Evolutionary conservation across 2,888 invertebrate species (phyloP).

Genomic region (Sminthurides aquaticus): DNA sequence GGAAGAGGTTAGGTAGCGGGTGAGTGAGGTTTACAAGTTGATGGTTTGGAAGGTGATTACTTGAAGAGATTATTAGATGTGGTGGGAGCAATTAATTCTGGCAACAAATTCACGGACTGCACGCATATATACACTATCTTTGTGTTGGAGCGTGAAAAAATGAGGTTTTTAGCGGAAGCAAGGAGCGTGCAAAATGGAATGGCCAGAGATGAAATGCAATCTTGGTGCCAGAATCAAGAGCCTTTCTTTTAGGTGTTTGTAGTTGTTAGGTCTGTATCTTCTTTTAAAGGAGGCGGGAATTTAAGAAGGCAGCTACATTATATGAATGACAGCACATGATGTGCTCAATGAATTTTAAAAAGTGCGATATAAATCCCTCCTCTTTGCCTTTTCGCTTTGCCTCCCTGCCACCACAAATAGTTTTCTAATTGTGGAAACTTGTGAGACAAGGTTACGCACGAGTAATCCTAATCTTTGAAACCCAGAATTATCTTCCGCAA

Average conservation of each 20-base stretch:
- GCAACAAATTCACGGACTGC: not conserved
- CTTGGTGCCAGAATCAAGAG: not conserved
- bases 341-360: not conserved
- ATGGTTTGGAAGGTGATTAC: not conserved
- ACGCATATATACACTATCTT: not conserved
- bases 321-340: not conserved
- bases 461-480: not conserved
- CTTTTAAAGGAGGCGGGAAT: not conserved
- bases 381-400: not conserved
- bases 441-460: not conserved
- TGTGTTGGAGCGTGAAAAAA: not conserved
- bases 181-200: not conserved
- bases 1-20: no score
- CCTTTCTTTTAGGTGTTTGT: no score
- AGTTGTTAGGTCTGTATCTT: no score
- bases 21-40: not conserved
- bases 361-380: not conserved
- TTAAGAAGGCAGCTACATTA: not conserved
- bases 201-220: not conserved
- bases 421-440: not conserved
- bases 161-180: not conserved
- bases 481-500: not conserved
- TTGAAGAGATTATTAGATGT: not conserved
- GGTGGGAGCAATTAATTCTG: not conserved
- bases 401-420: not conserved